These are phyloP conservation scores for Gastrophryne carolinensis DNA, from an alignment of 2,797 vertebrate species.

Conservation along the genomic window DNA sequence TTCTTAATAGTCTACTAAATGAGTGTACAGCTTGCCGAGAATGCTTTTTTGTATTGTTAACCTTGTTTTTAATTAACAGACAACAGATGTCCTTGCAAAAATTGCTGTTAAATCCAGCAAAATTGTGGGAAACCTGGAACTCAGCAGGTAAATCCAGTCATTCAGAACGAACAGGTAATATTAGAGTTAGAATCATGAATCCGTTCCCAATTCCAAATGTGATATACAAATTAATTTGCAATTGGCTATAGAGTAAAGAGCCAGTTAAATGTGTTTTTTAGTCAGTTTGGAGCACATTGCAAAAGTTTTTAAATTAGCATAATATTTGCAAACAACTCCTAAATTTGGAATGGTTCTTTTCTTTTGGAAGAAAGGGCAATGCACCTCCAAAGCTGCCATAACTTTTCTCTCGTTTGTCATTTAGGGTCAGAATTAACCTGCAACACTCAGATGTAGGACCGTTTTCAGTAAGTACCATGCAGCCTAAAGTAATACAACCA, in stretches of 20 bases:
- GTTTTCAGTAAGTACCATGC: conserved; percentile 67
- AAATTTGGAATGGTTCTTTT: neutral
- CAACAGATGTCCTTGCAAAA: conserved; percentile 45
- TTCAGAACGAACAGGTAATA: neutral
- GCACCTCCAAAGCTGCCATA: no score
- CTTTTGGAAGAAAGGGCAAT: neutral
- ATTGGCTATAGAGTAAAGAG: neutral
- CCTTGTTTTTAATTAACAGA: conserved; percentile 54
- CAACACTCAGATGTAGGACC: conserved; percentile 64
- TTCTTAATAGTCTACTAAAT: no score
- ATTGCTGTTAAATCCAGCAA: conserved; percentile 50
- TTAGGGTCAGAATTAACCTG: conserved; percentile 63
- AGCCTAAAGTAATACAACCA: no score
- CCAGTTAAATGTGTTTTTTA: neutral
- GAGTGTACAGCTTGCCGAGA: no score
- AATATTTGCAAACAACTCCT: neutral
- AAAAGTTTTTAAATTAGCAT: neutral
- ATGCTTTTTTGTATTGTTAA: no score
- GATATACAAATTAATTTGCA: neutral
- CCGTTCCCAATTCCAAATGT: no score
- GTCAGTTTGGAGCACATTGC: neutral
- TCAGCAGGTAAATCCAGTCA: conserved; percentile 59
- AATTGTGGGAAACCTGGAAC: conserved; percentile 59
- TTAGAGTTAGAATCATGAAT: no score
- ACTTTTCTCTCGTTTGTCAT: neutral